Evolutionary conservation across 2,797 vertebrate species (phyloP).

Genomic region (Leuciscus waleckii): DNA sequence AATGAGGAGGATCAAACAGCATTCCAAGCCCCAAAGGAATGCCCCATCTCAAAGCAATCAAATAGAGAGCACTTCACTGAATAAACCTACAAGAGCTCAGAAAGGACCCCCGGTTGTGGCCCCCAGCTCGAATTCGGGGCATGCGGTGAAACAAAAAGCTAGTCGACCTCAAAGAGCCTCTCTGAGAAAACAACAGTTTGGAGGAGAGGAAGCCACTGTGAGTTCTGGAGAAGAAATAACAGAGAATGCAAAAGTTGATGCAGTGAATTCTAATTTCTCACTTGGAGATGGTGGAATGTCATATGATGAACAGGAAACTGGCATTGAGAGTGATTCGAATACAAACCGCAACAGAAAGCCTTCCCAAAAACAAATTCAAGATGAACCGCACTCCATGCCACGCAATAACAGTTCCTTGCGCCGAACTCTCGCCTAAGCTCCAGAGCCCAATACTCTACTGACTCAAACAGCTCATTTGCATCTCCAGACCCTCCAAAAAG

Average conservation of each 20-base stretch:
- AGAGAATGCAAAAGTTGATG: background rate
- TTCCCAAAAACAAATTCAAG: slow-evolving; percentile 11
- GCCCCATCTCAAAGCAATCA: background rate
- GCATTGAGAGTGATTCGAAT: background rate
- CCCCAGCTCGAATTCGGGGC: slow-evolving; percentile 1
- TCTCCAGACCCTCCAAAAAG: slow-evolving; percentile 7
- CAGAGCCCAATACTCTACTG: slow-evolving; percentile 19
- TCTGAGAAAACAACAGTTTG: slow-evolving; percentile 38
- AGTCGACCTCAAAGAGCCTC: slow-evolving; percentile 29
- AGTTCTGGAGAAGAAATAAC: slow-evolving; percentile 5
- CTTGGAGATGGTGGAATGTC: background rate
- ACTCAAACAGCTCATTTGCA: slow-evolving; percentile 26
- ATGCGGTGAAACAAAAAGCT: background rate
- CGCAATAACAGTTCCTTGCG: slow-evolving; percentile 33
- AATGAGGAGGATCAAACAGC: slow-evolving; percentile 35
- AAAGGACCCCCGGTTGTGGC: background rate
- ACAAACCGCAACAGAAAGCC: background rate
- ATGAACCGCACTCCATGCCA: background rate
- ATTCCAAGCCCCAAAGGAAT: slow-evolving; percentile 22
- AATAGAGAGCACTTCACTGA: background rate
- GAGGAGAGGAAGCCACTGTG: background rate
- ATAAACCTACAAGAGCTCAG: slow-evolving; percentile 20
- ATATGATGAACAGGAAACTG: slow-evolving; percentile 14
- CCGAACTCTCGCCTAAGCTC: slow-evolving; percentile 29
- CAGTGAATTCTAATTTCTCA: background rate